phyloP scores from a whole-genome alignment of 2,888 invertebrate genomes.

The Empis livida region DNA sequence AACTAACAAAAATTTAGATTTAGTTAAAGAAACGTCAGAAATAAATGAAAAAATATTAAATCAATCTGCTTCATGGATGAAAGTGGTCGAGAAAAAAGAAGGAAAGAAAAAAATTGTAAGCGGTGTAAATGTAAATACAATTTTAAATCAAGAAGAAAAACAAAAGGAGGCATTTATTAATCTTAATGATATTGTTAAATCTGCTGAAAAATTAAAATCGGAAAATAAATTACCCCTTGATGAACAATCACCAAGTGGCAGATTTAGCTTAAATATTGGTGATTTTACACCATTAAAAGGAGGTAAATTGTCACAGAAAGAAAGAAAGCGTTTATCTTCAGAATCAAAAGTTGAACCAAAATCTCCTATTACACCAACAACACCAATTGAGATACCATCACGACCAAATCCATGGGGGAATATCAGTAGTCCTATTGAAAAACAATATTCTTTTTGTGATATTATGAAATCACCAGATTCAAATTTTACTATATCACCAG shows the following conservation, averaged over 20 bases:
- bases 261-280: background rate
- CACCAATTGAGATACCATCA: constrained; percentile 17
- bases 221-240: background rate
- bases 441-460: constrained; percentile 25
- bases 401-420: constrained; percentile 27
- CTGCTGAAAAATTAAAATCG: background rate
- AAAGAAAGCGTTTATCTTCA: constrained; percentile 40
- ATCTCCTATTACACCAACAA: constrained; percentile 15
- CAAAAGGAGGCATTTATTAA: constrained; percentile 36
- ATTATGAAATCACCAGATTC: constrained; percentile 20
- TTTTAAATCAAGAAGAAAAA: constrained; percentile 39
- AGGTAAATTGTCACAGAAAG: constrained; percentile 43
- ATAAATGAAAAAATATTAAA: constrained; percentile 13
- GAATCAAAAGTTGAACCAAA: constrained; percentile 20
- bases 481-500: background rate
- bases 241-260: background rate
- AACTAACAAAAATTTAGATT: background rate
- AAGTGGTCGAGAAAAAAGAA: constrained; percentile 36
- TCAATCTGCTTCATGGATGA: constrained; percentile 27
- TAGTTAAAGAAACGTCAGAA: constrained; percentile 12
- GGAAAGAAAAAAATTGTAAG: constrained; percentile 29
- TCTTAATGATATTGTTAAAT: constrained; percentile 14
- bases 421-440: constrained; percentile 6
- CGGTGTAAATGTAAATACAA: constrained; percentile 26
- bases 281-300: background rate